phyloP scores from a whole-genome alignment of 2,113 vertebrate genomes.

The Platanista minor region DNA sequence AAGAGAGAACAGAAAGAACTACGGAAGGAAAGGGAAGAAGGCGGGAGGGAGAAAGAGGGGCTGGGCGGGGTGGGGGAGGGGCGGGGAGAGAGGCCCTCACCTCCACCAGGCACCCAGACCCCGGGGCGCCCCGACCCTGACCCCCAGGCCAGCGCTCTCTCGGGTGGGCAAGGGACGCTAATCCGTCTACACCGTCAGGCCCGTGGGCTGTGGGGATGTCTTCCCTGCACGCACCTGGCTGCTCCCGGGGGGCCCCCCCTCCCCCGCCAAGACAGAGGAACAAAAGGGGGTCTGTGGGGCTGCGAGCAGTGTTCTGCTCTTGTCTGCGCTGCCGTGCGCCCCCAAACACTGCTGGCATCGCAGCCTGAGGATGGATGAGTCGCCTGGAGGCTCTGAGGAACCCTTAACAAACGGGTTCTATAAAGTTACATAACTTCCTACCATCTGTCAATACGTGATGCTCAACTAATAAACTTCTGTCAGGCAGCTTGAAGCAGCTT shows the following conservation, averaged over 20 bases:
- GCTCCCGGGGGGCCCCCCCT: background rate
- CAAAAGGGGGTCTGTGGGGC: background rate
- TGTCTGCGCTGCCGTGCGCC: too few relatives aligned
- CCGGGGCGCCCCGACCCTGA: background rate
- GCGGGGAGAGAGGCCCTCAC: accelerated
- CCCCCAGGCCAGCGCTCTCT: background rate
- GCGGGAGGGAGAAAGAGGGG: background rate
- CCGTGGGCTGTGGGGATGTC: background rate
- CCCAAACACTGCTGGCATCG: too few relatives aligned
- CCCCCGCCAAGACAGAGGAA: background rate
- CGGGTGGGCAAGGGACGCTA: background rate
- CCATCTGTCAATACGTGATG: background rate
- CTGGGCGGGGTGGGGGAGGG: background rate
- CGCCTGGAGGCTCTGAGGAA: background rate
- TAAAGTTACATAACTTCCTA: background rate
- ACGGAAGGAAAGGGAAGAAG: background rate
- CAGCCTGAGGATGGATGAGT: background rate
- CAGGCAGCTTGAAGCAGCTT: background rate
- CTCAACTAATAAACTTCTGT: background rate
- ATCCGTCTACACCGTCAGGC: background rate
- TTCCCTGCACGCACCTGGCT: background rate
- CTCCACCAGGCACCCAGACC: accelerated
- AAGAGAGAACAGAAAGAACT: too few relatives aligned
- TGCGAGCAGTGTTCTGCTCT: too few relatives aligned
- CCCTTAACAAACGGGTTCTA: background rate